Conservation (phyloP, 2,888 invertebrate species). For the Autographa gamma region DNA sequence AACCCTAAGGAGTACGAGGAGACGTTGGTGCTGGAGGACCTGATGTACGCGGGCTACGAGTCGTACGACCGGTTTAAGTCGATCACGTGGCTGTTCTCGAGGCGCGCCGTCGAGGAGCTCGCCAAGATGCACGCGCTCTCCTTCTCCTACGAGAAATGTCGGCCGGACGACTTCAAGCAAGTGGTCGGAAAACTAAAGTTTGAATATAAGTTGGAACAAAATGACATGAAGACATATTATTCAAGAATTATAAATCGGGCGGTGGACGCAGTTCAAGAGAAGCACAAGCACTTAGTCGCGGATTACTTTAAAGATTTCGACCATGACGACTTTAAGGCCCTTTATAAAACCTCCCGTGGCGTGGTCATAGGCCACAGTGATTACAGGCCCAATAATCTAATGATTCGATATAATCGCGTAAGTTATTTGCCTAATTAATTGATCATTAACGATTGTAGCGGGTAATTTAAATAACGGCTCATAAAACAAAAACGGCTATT, state of each 20-base stretch:
- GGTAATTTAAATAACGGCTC: neutral
- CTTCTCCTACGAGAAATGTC: slow-evolving; percentile 60
- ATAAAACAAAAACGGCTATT: too few species aligned
- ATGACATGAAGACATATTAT: slow-evolving; percentile 21
- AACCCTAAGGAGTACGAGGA: slow-evolving; percentile 62
- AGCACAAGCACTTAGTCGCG: slow-evolving; percentile 59
- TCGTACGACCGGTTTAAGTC: slow-evolving; percentile 68
- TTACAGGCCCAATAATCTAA: slow-evolving; percentile 71
- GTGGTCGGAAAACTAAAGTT: slow-evolving; percentile 53
- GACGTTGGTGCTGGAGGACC: slow-evolving; percentile 74
- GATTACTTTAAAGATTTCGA: slow-evolving; percentile 48
- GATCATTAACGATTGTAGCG: slow-evolving; percentile 12
- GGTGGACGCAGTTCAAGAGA: slow-evolving; percentile 52
- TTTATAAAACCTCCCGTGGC: slow-evolving; percentile 42
- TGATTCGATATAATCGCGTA: slow-evolving; percentile 48
- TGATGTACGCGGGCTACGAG: slow-evolving; percentile 67
- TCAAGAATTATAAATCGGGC: slow-evolving; percentile 38
- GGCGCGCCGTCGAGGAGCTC: slow-evolving; percentile 66
- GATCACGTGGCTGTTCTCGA: slow-evolving; percentile 74
- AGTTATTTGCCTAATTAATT: slow-evolving; percentile 22
- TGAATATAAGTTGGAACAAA: slow-evolving; percentile 25
- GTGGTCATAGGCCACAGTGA: slow-evolving; percentile 72
- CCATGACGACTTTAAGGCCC: slow-evolving; percentile 37
- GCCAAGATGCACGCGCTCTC: slow-evolving; percentile 82
- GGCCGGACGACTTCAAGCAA: slow-evolving; percentile 70